phyloP scores from a whole-genome alignment of 92 coral and sea anemone genomes.

The Pocillopora grandis region DNA sequence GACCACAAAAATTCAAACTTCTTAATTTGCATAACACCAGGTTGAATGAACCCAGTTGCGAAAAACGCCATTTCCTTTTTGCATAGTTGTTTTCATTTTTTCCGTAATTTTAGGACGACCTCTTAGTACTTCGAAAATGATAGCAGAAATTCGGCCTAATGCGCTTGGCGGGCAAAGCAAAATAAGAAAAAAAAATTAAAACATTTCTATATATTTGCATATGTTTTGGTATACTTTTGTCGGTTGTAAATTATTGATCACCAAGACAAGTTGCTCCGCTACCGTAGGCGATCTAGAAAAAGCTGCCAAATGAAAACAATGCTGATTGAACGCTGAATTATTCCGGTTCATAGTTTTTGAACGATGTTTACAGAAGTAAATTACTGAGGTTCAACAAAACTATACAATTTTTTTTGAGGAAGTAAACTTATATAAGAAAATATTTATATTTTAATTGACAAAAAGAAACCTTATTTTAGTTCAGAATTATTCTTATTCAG shows the following conservation, averaged over 20 bases:
- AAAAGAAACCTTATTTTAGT: no score
- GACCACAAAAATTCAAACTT: no score
- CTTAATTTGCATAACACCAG: not conserved
- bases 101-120: not conserved
- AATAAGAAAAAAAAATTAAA: not conserved
- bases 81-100: not conserved
- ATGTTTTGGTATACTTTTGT: not conserved
- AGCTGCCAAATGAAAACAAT: not conserved
- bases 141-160: no score
- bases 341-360: not conserved
- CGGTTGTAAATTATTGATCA: constrained; percentile 14
- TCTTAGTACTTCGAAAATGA: not conserved
- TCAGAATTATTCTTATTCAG: no score
- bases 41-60: not conserved
- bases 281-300: not conserved
- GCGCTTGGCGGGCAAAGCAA: not conserved
- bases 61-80: no score
- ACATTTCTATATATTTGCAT: not conserved
- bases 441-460: no score
- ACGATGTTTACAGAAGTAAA: not conserved
- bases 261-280: not conserved
- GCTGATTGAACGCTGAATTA: not conserved
- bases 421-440: no score
- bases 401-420: no score
- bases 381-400: no score